These are phyloP conservation scores for Pristionchus fissidentatus DNA, from an alignment of 2,888 invertebrate species.

Conservation along the genomic window DNA sequence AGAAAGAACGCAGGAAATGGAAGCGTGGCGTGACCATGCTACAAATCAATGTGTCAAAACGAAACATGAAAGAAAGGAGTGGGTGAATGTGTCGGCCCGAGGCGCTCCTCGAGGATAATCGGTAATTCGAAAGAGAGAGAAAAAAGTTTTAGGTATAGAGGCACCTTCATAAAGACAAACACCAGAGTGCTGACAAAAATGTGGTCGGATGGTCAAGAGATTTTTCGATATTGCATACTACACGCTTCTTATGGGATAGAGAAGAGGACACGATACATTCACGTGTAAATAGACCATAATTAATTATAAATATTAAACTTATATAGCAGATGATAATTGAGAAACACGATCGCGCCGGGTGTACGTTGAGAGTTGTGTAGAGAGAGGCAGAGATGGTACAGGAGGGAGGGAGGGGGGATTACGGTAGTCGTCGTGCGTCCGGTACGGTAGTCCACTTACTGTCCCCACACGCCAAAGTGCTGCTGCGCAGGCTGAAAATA, in stretches of 20 bases:
- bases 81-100: conserved; percentile 14
- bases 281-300: conserved; percentile 3
- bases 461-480: conserved; percentile 41
- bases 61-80: not conserved
- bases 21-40: not conserved
- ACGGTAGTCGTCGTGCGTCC: conserved; percentile 9
- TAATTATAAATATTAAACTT: not conserved
- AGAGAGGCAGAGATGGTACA: not conserved
- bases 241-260: conserved; percentile 7
- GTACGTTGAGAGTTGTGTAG: conserved; percentile 30
- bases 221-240: conserved; percentile 27
- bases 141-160: conserved; percentile 24
- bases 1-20: conserved; percentile 35
- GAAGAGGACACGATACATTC: conserved; percentile 27
- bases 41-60: conserved; percentile 42
- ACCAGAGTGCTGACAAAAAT: conserved; percentile 37
- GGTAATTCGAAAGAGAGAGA: conserved; percentile 9
- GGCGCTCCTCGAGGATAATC: not conserved
- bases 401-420: not conserved
- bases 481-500: conserved; percentile 14
- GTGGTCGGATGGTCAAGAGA: conserved; percentile 40
- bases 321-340: conserved; percentile 1
- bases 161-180: conserved; percentile 40
- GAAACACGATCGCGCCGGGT: not conserved
- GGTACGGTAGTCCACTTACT: not conserved